phyloP scores from a whole-genome alignment of 2,888 invertebrate genomes.

The Pheosia tremula region DNA sequence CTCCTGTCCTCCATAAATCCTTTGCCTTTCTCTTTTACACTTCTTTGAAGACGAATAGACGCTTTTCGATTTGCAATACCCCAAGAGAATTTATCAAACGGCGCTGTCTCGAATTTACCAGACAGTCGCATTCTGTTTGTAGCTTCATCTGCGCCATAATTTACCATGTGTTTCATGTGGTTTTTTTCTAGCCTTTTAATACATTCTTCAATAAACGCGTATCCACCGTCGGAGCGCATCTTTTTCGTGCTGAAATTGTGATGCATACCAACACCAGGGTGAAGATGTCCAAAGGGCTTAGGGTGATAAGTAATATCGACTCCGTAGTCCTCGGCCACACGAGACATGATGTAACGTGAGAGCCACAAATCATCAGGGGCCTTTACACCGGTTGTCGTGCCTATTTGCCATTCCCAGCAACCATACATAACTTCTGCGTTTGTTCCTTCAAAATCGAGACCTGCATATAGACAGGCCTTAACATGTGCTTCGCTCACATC shows the following conservation, averaged over 20 bases:
- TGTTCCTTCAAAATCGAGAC: conserved; percentile 95
- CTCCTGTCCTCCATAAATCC: conserved; percentile 98
- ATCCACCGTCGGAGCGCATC: conserved; percentile 93
- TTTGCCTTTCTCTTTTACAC: conserved; percentile 93
- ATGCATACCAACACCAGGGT: conserved; percentile 94
- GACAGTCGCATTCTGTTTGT: conserved; percentile 97
- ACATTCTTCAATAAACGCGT: conserved; percentile 91
- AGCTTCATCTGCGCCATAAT: conserved; percentile 95
- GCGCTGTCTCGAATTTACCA: conserved; percentile 97
- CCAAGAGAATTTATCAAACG: conserved; percentile 95
- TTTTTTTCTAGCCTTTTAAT: conserved; percentile 95
- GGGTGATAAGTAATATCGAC: conserved; percentile 88
- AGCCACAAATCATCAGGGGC: conserved; percentile 95
- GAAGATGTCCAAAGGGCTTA: conserved; percentile 92
- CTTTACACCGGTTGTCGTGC: conserved; percentile 93
- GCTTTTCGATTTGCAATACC: conserved; percentile 96
- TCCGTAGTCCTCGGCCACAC: conserved; percentile 95
- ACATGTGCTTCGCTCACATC: conserved; percentile 96
- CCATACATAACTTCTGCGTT: conserved; percentile 99
- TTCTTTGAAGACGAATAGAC: conserved; percentile 95
- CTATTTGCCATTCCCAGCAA: conserved; percentile 96
- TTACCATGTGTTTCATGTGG: conserved; percentile 95
- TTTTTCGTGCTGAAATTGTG: conserved; percentile 94
- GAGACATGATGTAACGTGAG: conserved; percentile 91
- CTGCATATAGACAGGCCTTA: conserved; percentile 94